A percentile compares a stretch with the other conserved stretches of the same genome.
Evolutionary conservation across 2,113 vertebrate species (phyloP).

Genomic region (Puntigrus tetrazona): DNA sequence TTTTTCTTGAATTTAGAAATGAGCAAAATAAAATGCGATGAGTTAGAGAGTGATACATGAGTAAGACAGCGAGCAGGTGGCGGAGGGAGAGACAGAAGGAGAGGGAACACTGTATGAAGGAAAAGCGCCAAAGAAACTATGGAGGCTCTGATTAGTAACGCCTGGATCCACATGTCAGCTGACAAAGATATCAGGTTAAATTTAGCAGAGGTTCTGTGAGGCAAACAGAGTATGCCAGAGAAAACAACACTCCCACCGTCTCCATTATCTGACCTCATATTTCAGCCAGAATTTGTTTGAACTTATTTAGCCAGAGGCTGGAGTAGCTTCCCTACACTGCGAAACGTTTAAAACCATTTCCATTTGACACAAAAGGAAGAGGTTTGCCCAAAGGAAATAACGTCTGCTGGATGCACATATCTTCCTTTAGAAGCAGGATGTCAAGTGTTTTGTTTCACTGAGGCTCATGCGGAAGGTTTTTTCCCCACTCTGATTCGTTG

Average conservation of each 20-base stretch:
- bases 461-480: neutral
- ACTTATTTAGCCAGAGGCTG: neutral
- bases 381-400: neutral
- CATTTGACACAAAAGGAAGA: conserved; percentile 3
- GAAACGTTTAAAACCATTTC: neutral
- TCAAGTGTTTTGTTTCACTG: conserved; percentile 6
- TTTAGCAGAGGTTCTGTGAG: conserved; percentile 54
- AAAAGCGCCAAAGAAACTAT: conserved; percentile 24
- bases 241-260: conserved; percentile 41
- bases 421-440: neutral
- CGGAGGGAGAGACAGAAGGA: conserved; percentile 15
- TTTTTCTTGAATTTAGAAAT: conserved; percentile 1
- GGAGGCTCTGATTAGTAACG: conserved; percentile 48
- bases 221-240: conserved; percentile 46
- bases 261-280: conserved; percentile 39
- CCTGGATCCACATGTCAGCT: conserved; percentile 57
- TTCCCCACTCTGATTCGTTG: neutral
- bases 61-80: neutral
- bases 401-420: neutral
- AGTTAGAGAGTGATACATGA: conserved; percentile 1
- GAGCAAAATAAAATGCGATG: neutral
- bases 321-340: neutral
- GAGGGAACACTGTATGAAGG: neutral
- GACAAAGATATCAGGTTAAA: conserved; percentile 59
- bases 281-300: conserved; percentile 28